Percentiles rank a stretch among this genome's conserved stretches.
phyloP scores from a whole-genome alignment of 92 coral and sea anemone species.

The Actinernus sp. region DNA sequence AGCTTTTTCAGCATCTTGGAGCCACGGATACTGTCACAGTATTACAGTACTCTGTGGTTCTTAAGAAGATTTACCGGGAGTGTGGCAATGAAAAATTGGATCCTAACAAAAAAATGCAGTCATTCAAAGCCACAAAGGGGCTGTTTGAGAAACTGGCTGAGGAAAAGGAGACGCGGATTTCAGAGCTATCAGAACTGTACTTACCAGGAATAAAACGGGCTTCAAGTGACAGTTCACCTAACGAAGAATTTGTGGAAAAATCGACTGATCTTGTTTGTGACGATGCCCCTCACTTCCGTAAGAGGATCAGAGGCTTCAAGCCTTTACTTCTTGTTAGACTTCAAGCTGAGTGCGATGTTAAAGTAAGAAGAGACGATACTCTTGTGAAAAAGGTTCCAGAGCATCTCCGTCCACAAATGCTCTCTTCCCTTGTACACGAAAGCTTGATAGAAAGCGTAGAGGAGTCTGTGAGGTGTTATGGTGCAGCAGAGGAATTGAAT shows the following conservation, averaged over 20 bases:
- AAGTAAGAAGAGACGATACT: conserved; percentile 27
- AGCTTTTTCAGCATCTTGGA: conserved; percentile 59
- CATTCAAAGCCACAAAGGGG: conserved; percentile 57
- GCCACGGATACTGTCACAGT: conserved; percentile 41
- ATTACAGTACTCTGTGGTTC: conserved; percentile 67
- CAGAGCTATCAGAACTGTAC: conserved; percentile 18
- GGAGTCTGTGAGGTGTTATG: neutral
- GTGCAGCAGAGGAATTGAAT: conserved; percentile 12
- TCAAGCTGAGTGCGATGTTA: conserved; percentile 4
- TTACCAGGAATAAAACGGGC: conserved; percentile 42
- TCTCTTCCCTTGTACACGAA: conserved; percentile 54
- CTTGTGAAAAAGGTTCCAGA: conserved; percentile 43
- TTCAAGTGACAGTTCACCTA: too few species aligned
- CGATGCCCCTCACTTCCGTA: conserved; percentile 69
- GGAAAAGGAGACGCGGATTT: neutral
- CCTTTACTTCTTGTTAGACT: conserved; percentile 36
- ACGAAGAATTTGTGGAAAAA: conserved; percentile 20
- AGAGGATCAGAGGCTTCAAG: conserved; percentile 28
- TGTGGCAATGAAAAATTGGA: conserved; percentile 15
- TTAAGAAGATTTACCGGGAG: conserved; percentile 22
- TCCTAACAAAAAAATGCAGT: conserved; percentile 48
- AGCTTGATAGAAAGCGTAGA: neutral
- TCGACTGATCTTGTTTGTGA: conserved; percentile 52
- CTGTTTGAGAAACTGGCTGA: conserved; percentile 38
- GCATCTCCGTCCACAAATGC: conserved; percentile 43